Evolutionary conservation across 1,140 invertebrate species (phyloP).

Genomic region (Sinella curviseta): DNA sequence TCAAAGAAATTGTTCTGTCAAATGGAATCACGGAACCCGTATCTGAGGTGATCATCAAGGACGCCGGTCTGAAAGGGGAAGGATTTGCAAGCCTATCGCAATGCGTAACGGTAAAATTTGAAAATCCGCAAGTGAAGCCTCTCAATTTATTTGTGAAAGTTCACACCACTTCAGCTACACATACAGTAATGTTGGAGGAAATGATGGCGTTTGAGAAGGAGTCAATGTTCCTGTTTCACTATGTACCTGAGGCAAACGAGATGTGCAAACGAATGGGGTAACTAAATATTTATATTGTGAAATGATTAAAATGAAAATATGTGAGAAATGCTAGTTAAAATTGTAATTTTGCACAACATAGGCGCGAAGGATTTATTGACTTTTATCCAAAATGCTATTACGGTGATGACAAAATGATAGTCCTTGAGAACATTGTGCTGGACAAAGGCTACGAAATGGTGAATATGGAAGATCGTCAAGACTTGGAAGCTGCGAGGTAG

Average conservation of each 20-base stretch:
- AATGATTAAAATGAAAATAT: not conserved
- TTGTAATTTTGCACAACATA: too few species aligned
- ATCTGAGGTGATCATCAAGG: not conserved
- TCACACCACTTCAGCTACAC: too few species aligned
- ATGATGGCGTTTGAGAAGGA: conserved; percentile 5
- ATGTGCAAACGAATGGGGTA: not conserved
- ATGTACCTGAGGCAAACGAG: not conserved
- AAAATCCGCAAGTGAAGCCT: not conserved
- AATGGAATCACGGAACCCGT: not conserved
- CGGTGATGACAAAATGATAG: not conserved
- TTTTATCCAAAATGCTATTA: conserved; percentile 24
- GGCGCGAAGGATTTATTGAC: not conserved
- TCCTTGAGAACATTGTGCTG: conserved; percentile 4
- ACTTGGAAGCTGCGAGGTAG: not conserved
- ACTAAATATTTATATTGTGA: not conserved
- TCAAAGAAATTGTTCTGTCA: not conserved
- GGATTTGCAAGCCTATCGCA: not conserved
- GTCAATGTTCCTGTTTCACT: not conserved
- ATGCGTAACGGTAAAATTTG: not conserved
- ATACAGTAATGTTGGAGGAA: not conserved
- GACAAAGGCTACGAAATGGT: not conserved
- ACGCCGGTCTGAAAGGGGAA: not conserved
- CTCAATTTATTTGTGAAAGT: conserved; percentile 5
- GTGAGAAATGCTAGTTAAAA: too few species aligned
- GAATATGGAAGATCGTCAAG: not conserved